phyloP scores from a whole-genome alignment of 2,113 vertebrate genomes.

The Microtus pennsylvanicus region DNA sequence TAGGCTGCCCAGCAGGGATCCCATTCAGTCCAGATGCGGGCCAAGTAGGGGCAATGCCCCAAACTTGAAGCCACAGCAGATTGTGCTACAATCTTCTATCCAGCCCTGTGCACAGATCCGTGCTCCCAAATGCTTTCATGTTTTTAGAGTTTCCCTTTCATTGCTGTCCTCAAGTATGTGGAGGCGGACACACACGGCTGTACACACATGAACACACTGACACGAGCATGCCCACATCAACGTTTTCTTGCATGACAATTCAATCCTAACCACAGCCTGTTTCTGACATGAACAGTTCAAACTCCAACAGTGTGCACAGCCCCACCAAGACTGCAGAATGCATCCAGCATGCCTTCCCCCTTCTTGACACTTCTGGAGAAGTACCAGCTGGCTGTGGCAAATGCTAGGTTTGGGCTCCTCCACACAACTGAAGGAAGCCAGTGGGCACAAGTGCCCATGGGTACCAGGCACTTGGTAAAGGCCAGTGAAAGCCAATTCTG shows the following conservation, averaged over 20 bases:
- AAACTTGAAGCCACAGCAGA: neutral
- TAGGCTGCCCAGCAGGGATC: neutral
- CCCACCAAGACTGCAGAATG: neutral
- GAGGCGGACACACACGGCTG: neutral
- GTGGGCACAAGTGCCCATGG: neutral
- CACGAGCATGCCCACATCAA: too few species aligned
- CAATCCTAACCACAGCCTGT: neutral
- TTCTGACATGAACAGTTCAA: neutral
- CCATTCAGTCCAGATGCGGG: neutral
- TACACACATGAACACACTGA: neutral
- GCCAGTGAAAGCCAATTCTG: too few species aligned
- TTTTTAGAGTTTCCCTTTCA: neutral
- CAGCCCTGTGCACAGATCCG: neutral
- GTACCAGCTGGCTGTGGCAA: too few species aligned
- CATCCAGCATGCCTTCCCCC: accelerated
- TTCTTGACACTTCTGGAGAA: accelerated
- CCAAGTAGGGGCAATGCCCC: neutral
- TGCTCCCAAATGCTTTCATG: neutral
- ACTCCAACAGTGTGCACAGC: neutral
- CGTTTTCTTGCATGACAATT: neutral
- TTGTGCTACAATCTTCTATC: neutral
- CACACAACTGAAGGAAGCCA: neutral
- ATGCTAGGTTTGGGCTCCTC: neutral
- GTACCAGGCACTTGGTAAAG: neutral
- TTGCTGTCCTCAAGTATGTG: neutral